Percentiles rank a stretch among this genome's conserved stretches.
Conservation (phyloP, 2,888 invertebrate species). For the Fragum fragum region DNA sequence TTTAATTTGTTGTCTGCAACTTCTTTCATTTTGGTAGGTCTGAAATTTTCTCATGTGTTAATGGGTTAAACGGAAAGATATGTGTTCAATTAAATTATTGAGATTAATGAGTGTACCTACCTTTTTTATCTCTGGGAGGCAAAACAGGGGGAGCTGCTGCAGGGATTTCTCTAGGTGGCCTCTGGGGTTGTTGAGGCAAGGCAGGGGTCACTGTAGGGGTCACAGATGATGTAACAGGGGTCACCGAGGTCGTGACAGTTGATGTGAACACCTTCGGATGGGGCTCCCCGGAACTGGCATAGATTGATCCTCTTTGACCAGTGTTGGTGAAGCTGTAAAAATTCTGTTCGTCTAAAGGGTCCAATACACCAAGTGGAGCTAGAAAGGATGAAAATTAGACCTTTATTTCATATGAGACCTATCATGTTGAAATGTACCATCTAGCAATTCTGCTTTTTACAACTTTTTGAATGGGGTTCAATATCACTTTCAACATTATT, state of each 20-base stretch:
- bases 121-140: constrained; percentile 21
- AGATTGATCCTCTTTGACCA: constrained; percentile 80
- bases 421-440: no score
- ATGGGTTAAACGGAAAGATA: no score
- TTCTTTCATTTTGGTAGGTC: no score
- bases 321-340: constrained; percentile 83
- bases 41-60: no score
- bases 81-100: no score
- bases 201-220: constrained; percentile 63
- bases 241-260: constrained; percentile 58
- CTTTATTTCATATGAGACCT: no score
- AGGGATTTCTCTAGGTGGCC: constrained; percentile 31
- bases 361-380: constrained; percentile 77
- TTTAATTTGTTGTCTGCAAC: no score
- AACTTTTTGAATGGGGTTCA: not conserved
- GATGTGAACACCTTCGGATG: constrained; percentile 57
- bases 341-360: constrained; percentile 81
- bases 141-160: constrained; percentile 2
- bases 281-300: constrained; percentile 65
- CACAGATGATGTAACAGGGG: constrained; percentile 46
- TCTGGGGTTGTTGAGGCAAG: constrained; percentile 52
- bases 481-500: no score
- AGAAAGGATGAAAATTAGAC: no score
- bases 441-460: no score
- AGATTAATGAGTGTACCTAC: no score